Percentiles rank a stretch among this genome's conserved stretches.
Evolutionary conservation across 2,113 vertebrate species (phyloP).

Genomic region (Scortum barcoo): DNA sequence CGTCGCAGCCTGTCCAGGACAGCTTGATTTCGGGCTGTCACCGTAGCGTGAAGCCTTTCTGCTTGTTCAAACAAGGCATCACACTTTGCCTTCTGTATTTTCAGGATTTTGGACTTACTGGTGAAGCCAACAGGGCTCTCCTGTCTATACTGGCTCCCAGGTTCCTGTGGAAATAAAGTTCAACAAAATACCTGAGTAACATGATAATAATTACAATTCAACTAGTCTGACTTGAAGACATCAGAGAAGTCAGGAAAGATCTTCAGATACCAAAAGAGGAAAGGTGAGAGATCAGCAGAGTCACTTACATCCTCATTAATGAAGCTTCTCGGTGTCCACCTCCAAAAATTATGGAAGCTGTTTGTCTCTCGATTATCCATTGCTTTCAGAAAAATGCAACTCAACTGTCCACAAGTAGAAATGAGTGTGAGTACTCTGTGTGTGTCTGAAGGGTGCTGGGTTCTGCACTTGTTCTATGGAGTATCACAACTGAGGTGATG

Average conservation of each 20-base stretch:
- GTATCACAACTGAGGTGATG: too few species aligned
- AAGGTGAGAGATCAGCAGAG: not conserved
- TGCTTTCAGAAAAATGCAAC: not conserved
- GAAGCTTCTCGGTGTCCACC: not conserved
- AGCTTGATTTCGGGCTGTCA: not conserved
- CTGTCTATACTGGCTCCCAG: not conserved
- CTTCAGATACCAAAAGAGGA: not conserved
- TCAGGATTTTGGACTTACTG: not conserved
- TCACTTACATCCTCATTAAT: not conserved
- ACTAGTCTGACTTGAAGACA: too few species aligned
- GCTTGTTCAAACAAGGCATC: not conserved
- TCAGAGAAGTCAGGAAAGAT: too few species aligned
- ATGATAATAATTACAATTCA: not conserved
- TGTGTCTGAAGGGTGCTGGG: not conserved
- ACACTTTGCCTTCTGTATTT: not conserved
- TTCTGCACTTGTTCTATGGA: too few species aligned
- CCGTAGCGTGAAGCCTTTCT: not conserved
- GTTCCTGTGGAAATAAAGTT: slow-evolving; percentile 4
- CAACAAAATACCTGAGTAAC: not conserved
- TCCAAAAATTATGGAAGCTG: not conserved
- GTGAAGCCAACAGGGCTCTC: not conserved
- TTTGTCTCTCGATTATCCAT: not conserved
- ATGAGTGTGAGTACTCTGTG: not conserved
- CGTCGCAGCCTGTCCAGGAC: not conserved
- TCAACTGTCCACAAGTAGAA: too few species aligned